Base-by-base conservation (phyloP, 2,888 invertebrate genomes). In the Torymus aiolomorphi region DNA sequence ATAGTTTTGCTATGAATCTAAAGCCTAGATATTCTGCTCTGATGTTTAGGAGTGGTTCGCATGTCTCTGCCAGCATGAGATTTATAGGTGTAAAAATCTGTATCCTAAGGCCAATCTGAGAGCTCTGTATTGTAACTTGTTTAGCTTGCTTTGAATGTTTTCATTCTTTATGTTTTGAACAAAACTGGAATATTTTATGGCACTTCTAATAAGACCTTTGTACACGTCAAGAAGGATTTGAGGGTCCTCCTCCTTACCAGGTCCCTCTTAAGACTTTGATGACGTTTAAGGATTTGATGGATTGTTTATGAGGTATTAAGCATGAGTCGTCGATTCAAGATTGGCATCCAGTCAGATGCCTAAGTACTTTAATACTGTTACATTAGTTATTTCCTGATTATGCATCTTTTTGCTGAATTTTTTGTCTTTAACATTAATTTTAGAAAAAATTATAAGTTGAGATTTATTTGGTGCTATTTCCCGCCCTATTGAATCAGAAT, bases 161-260 rank as follows among this genome's bases (percentile, higher is more conserved):
- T 5, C 13, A 5, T 69, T 54, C 2, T 14, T 31, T 2, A 61
- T 71, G 10, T 49, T 31, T 8, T 31, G 16, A 1, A 52, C 13
- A 20, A 16, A 76, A 2, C 5, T 8, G 52, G 13, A 18, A 31
- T 76, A 76, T 14, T 69, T 69, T 14, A 67, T 12, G 8, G 51
- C 18, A 8, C 20, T 52, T 69, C 69, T 76, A 11, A 76, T 62
- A 1, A 76, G 42, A 3, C 16, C 67, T 52, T 4, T 76, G 16
- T 67, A 76, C 0, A 76, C 54, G 2, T 16, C 67, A 1, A 67
- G 13, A 0, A 76, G 52, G 2, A 67, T 16, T 51, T 76, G 61
- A 14, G 67, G 67, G 16, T 76, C 61, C 1, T n/a, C 67, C 76
- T 20, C 67, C 75, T 65, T 61, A 76, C 67, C 75, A 76, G 16